These are phyloP conservation scores for Troides helena DNA, from an alignment of 2,888 invertebrate genomes.

Conservation along the genomic window DNA sequence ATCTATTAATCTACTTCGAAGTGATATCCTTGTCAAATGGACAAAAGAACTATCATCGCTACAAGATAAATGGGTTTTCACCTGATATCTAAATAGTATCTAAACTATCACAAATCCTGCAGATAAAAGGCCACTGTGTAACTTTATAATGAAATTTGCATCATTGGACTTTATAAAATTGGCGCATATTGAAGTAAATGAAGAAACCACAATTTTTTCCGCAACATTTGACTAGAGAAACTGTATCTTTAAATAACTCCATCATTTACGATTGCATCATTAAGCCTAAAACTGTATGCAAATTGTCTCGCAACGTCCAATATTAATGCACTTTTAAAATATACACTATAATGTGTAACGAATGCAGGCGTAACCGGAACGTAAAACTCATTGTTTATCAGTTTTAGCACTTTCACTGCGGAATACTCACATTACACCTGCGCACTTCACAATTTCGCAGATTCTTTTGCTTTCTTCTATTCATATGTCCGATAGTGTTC, in stretches of 20 bases:
- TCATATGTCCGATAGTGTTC: constrained; percentile 30
- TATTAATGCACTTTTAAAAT: constrained; percentile 14
- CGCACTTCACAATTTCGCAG: constrained; percentile 34
- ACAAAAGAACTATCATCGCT: constrained; percentile 11
- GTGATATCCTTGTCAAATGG: constrained; percentile 6
- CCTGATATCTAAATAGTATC: constrained; percentile 15
- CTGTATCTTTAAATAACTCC: constrained; percentile 3
- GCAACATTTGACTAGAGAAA: constrained; percentile 28
- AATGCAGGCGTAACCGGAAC: neutral
- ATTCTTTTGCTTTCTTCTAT: constrained; percentile 47
- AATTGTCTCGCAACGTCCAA: neutral
- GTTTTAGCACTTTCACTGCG: no score
- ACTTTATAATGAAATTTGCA: constrained; percentile 35
- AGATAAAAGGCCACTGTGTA: constrained; percentile 50
- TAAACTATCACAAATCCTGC: constrained; percentile 42
- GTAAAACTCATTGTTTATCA: constrained; percentile 9
- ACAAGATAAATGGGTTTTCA: constrained; percentile 3
- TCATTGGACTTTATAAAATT: constrained; percentile 31
- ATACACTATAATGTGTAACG: neutral
- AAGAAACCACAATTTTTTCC: constrained; percentile 4
- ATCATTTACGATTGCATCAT: constrained; percentile 3
- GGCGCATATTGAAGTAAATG: constrained; percentile 11
- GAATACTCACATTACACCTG: neutral
- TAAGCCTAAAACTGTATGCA: constrained; percentile 7
- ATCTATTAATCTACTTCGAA: constrained; percentile 7